Base-by-base conservation (phyloP, 1,140 invertebrate genomes). In the Drosophila bipectinata region DNA sequence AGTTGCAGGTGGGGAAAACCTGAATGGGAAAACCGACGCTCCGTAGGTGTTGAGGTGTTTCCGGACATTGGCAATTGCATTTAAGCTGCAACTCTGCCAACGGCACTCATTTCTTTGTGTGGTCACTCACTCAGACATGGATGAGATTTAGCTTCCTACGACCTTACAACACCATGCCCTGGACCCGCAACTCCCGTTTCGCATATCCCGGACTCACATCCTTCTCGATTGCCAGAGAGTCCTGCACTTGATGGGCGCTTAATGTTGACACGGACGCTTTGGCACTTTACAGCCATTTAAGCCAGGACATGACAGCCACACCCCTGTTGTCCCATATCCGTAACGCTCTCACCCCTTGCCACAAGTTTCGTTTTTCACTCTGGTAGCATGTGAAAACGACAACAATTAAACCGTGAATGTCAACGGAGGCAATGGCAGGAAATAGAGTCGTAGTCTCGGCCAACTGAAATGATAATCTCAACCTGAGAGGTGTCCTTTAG, bases 161-260 rank as follows among this genome's bases (percentile, higher is more conserved):
- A 37, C 34, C 34, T 37, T 37, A 37, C 34, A 37, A 10, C 6
- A 1, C 6, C 26, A 28, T 28, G 6, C 26, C 26, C 26, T 6
- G 26, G 26, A 28, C 34, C 34, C 32, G 8, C 32, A 34, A 34
- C 10, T 10, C 32, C 32, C 8, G 8, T 34, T 34, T 34, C 32
- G 2, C 34, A 37, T 12, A 12, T 37, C 1, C 34, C 34, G 10
- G 37, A 41, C 72, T 26, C 63, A 49, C 59, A 32, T 67, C 47
- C 63, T 64, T 24, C 60, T 67, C 63, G 63, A 67, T 67, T 44
- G 34, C 60, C 73, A 53, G 4, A 14, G 48, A 72, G 55, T 54
- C 45, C 58, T 67, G 61, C 78, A 82, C 57, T 85, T 78, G 82
- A 87, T 82, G 83, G 79, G 76, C 74, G 61, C 59, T 78, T 87